Evolutionary conservation across 2,888 invertebrate genomes (phyloP), one percentile per base, ranked within the genome.

Genomic region (Ormyrus nitidulus): DNA sequence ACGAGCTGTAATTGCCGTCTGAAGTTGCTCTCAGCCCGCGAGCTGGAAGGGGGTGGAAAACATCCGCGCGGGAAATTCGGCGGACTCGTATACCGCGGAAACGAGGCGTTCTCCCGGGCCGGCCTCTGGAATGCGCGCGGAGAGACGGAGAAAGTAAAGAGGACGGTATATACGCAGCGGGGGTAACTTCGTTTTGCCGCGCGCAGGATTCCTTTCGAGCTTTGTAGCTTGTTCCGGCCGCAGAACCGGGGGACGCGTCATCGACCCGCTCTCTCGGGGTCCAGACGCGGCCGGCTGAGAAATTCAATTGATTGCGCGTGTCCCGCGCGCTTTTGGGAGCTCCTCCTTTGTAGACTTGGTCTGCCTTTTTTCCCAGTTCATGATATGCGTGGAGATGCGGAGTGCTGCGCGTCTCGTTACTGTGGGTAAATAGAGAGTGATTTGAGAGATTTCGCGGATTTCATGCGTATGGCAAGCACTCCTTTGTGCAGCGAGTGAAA

Each of bases 141-240:
- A 19, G 19, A 19, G 19, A 19, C 2, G 19, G 19, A 19, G 19
- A 19, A 19, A 19, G 49, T 51, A 72, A 62, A 72, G 53, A 53
- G 61, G 51, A 49, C 51, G 44, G 34, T 19, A 19, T 19, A 19
- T 19, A 19, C 19, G 19, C 19, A 19, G 46, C 3, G 34, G 9
- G 51, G 53, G 62, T 79, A 71, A 79, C 73, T 80, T 77, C 62
- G 72, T 72, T 80, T 72, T 13, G 66, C 44, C 79, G 56, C 7
- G 19, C 19, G 19, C 10, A n/a, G 75, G 66, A 79, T 65, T 75
- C 77, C 73, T 68, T 62, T 58, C 59, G 72, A 13, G 65, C 77
- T 81, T 74, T 77, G 77, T 71, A 81, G 77, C 71, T 81, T 77
- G 74, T 71, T 74, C 77, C 34, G 13, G 71, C 74, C 80, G 56